Evolutionary conservation across 2,113 vertebrate genomes (phyloP), one percentile per base, ranked within the genome.

Genomic region (Alaudala cheleensis): DNA sequence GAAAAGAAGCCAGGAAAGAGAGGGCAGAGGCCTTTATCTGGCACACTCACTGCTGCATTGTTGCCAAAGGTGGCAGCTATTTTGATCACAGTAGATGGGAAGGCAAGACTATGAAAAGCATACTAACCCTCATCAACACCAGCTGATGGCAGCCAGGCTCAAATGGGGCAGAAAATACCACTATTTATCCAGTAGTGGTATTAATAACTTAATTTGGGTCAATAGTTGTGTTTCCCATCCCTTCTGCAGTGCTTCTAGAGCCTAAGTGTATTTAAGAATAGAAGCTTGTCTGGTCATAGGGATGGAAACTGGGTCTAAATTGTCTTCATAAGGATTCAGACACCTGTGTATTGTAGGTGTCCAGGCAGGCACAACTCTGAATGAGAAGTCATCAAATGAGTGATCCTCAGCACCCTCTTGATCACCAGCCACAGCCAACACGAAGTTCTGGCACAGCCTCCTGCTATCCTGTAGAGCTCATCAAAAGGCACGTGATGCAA

Each of bases 11-110:
- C 83, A 92, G 44, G 40, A 76, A 76, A 72, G 49, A 61, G 42
- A 66, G 31, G 53, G 57, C 34, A 79, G 71, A 80, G 34, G 72
- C 67, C 49, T 72, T 85, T 83, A 50, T 62, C 64, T 94, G 84
- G 81, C 81, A 88, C 66, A 34, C 18, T 77, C 29, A 14, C 49
- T 76, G 62, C 19, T 67, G 44, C 42, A 13, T 11, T 66, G 31
- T 28, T 74, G 82, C 67, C 90, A 94, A 89, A 86, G 67, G 83
- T 72, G 53, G 77, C 33, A 72, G 92, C 81, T 95, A 51, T 89
- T 92, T 86, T 44, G 19, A 76, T 51, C 62, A 72, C 49, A 58
- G 49, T 12, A 50, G 53, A 62, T 34, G n/a, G 65, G 34, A 83
- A 8, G 76, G 29, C 33, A 79, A 54, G 66, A 71, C n/a, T 61